These are phyloP conservation scores for Perca flavescens DNA, from an alignment of 2,113 vertebrate species.

Conservation along the genomic window DNA sequence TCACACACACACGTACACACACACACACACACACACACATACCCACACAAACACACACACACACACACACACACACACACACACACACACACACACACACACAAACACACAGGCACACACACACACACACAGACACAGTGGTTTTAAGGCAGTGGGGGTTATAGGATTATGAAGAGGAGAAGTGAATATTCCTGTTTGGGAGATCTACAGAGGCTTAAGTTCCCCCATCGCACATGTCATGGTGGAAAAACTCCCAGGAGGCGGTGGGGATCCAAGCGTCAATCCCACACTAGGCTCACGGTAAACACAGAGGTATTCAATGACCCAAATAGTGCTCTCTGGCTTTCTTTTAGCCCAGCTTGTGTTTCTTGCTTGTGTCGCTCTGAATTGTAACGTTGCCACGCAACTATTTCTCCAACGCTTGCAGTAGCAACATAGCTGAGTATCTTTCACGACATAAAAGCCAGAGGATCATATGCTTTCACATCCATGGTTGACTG, in stretches of 20 bases:
- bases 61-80: slow-evolving; percentile 57
- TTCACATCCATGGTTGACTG: slow-evolving; percentile 31
- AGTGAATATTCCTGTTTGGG: slow-evolving; percentile 83
- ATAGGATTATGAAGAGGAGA: slow-evolving; percentile 80
- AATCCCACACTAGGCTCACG: slow-evolving; percentile 67
- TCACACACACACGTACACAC: slow-evolving; percentile 63
- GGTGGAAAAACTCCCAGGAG: slow-evolving; percentile 76
- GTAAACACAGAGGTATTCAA: slow-evolving; percentile 77
- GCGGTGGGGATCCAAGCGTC: slow-evolving; percentile 69
- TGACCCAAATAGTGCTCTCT: slow-evolving; percentile 68
- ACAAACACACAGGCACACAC: slow-evolving; percentile 61
- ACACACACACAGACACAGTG: slow-evolving; percentile 57
- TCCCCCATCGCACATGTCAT: slow-evolving; percentile 73
- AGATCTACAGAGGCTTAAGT: slow-evolving; percentile 76
- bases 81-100: slow-evolving; percentile 59
- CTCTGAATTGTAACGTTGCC: slow-evolving; percentile 68
- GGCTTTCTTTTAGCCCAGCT: slow-evolving; percentile 61
- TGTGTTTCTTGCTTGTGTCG: slow-evolving; percentile 65
- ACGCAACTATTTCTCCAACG: slow-evolving; percentile 50
- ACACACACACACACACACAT: slow-evolving; percentile 53
- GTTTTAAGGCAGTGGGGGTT: slow-evolving; percentile 69
- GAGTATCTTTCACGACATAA: slow-evolving; percentile 45
- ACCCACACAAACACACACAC: slow-evolving; percentile 38
- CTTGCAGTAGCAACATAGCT: slow-evolving; percentile 61
- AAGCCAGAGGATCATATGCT: slow-evolving; percentile 51